Base-by-base conservation (phyloP, 2,797 vertebrate genomes). In the Gallinago nigripennis region DNA sequence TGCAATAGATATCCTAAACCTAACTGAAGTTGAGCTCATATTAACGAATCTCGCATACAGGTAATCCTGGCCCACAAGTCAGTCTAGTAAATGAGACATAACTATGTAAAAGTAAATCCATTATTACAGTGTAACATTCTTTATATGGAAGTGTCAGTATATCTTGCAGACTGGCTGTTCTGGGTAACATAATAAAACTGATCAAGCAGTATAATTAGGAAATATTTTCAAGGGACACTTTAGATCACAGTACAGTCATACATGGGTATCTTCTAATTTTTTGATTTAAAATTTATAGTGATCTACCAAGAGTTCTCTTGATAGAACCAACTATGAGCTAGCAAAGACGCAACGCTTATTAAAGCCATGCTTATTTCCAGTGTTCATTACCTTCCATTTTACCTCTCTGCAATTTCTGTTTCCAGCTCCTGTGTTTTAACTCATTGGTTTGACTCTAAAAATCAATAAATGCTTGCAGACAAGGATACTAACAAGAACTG, bases 271-370 rank as follows among this genome's bases (percentile, higher is more conserved):
- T 30, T 60, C 27, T 63, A 12, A 50, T 77, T 19, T 64, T 95
- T 95, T 96, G 77, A 91, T 93, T 97, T 96, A 97, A 96, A 96
- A 89, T 95, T 96, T 96, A 95, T 97, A 94, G 97, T 97, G 94
- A 97, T 96, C 97, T 97, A 73, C 71, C 54, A 94, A 98, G 98
- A 98, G 96, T 97, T 97, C 94, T 98, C 96, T 97, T 98, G 77
- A 98, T 98, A 98, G 98, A 98, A 97, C 95, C 97, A 95, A 98
- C 98, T 95, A 97, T 96, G 97, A 98, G 25, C 20, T 25, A 98
- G 98, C 98, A 98, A 98, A 97, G 91, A 97, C 96, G 94, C 97
- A 98, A 96, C 79, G 95, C 98, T 92, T 97, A 97, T 91, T 98
- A 98, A 98, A 98, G 98, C 98, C 98, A 96, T 30, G 31, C 61